Evolutionary conservation across 2,797 vertebrate species (phyloP), one percentile per base, ranked within the genome.

Genomic region (Dermochelys coriacea): DNA sequence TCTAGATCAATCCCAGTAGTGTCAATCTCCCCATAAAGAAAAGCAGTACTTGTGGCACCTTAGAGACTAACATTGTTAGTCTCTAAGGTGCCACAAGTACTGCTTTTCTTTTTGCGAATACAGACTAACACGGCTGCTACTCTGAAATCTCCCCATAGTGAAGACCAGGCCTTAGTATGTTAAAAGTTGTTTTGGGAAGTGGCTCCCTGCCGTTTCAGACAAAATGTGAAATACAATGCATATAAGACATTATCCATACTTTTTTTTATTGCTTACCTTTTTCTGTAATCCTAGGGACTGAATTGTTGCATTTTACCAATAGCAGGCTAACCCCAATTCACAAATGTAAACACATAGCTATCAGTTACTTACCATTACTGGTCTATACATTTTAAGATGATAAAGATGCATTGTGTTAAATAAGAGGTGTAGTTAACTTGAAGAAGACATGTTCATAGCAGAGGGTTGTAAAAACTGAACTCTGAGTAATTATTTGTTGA

Each of bases 281-380:
- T 79, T 50, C 9, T 41, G 2, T 2, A 0, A 0, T 84, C 2
- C 8, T 34, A 15, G 23, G 57, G 12, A 25, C 82, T 85, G 25
- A 27, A 52, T 49, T 74, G 82, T 90, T 41, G 5, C 41, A 80
- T 55, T 90, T 87, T 59, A 49, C 31, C 0, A 8, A 5, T 68
- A 68, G 88, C 61, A 91, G 41, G 55, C 49, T 74, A 90, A 50
- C 54, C 27, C 12, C 91, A 79, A 19, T 80, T 94, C 84, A n/a
- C 82, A 11, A 11, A 15, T 52, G 4, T 61, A 61, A 80, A 93
- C 55, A 52, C 16, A 2, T 81, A 77, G 49, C 37, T 59, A 57
- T 45, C 29, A 34, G 45, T 41, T 89, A 18, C 27, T 75, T 85
- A 0, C 47, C 12, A 1, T 54, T 82, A 4, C 41, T 55, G 7